phyloP scores from a whole-genome alignment of 2,113 vertebrate species.

The Sapajus apella region DNA sequence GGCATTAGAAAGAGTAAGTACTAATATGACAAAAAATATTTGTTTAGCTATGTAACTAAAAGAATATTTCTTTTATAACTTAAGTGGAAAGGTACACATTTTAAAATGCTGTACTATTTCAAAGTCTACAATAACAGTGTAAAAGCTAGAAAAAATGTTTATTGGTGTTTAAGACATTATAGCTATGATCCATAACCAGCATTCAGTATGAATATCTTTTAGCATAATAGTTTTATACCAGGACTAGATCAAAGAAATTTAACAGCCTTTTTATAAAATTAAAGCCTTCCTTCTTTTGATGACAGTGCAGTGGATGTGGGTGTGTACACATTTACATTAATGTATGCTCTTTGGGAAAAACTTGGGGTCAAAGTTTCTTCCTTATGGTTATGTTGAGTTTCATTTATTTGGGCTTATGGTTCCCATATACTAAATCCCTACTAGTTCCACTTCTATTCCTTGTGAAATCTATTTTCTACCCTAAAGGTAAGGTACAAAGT shows the following conservation, averaged over 20 bases:
- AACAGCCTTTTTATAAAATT: conserved; percentile 30
- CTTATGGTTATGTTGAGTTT: background rate
- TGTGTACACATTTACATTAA: background rate
- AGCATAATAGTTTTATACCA: background rate
- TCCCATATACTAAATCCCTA: background rate
- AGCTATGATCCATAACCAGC: background rate
- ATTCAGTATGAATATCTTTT: background rate
- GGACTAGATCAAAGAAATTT: conserved; percentile 47
- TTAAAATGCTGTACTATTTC: conserved; percentile 39
- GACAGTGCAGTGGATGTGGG: background rate
- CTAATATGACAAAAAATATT: background rate
- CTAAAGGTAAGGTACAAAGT: background rate
- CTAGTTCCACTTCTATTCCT: background rate
- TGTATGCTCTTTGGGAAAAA: background rate
- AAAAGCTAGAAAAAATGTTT: background rate
- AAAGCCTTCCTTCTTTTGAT: background rate
- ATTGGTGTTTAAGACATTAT: background rate
- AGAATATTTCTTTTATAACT: conserved; percentile 5
- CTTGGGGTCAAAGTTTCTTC: background rate
- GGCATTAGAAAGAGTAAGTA: conserved; percentile 3
- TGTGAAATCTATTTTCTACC: background rate
- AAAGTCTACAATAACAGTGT: conserved; percentile 19
- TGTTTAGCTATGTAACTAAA: conserved; percentile 7
- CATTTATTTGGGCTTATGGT: background rate
- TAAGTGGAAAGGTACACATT: background rate